Evolutionary conservation across 2,888 invertebrate species (phyloP), one percentile per base, ranked within the genome.

Genomic region (Lasioglossum malachurum): DNA sequence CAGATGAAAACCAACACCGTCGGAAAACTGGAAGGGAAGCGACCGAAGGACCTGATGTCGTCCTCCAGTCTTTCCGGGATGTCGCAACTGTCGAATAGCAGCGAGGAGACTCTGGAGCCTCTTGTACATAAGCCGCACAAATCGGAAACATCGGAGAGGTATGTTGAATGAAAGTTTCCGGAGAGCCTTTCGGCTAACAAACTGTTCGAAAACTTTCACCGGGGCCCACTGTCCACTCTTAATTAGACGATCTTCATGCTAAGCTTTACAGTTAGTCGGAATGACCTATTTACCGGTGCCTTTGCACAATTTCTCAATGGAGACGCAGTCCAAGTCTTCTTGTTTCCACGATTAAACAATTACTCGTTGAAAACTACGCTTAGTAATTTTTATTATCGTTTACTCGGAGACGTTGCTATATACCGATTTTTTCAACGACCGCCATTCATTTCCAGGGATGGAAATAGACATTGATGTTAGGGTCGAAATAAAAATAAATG

Each of bases 1-100:
- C 91, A 87, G 80, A 91, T 76, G 79, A 91, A 90, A 46, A 81
- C 64, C 16, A 90, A 90, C 57, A 84, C 90, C 35, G 87, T 84
- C 74, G 92, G 93, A 72, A 94, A 94, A 82, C 91, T 94, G 88
- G 94, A 95, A 87, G 93, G 94, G 73, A 95, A 95, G 83, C 92
- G 95, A 82, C 89, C 94, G 78, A 95, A 95, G 83, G 94, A 95
- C 80, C 88, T 95, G 82, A 95, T 94, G 94, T 94, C 94, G 88
- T 95, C 95, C 84, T 95, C 94, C 82, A 95, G 95, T 89, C 93
- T 95, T 82, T 95, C 95, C 77, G 95, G 95, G 78, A 95, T 95
- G 95, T 95, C 95, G 77, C 95, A 95, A 87, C 88, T 95, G 83
- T 95, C 95, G 44, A 95, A 94, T 88, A 95, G 95, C 90, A 95